A percentile compares a stretch with the other conserved stretches of the same genome.
Conservation (phyloP, 2,888 invertebrate species). For the Caenorhabditis becei region DNA sequence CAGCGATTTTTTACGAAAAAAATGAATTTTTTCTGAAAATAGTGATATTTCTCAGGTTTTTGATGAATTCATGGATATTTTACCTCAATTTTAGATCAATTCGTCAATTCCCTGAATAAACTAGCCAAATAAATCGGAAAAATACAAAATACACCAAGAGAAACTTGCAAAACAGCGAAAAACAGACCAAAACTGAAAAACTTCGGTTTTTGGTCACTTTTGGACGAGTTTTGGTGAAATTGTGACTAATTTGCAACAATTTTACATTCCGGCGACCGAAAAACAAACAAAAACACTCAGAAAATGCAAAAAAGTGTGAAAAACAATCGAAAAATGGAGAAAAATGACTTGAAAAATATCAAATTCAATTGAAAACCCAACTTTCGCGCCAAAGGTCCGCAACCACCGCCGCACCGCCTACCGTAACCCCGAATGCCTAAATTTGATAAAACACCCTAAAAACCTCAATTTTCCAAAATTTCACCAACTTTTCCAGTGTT, state of each 20-base stretch:
- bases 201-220: too few relatives aligned
- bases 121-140: too few relatives aligned
- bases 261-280: too few relatives aligned
- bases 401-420: slow-evolving; percentile 10
- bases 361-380: background rate
- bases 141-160: too few relatives aligned
- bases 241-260: too few relatives aligned
- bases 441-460: background rate
- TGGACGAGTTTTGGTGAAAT: too few relatives aligned
- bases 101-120: too few relatives aligned
- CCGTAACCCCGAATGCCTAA: slow-evolving; percentile 10
- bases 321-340: background rate
- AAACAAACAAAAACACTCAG: background rate
- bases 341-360: background rate
- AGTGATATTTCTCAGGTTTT: background rate
- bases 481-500: background rate
- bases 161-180: too few relatives aligned
- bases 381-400: slow-evolving; percentile 3
- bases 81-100: too few relatives aligned
- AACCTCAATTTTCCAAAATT: background rate
- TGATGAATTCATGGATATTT: too few relatives aligned
- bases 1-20: background rate
- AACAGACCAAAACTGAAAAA: too few relatives aligned
- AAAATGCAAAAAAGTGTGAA: background rate
- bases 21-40: background rate